phyloP scores from a whole-genome alignment of 2,113 vertebrate species.

The Lethenteron reissneri region DNA sequence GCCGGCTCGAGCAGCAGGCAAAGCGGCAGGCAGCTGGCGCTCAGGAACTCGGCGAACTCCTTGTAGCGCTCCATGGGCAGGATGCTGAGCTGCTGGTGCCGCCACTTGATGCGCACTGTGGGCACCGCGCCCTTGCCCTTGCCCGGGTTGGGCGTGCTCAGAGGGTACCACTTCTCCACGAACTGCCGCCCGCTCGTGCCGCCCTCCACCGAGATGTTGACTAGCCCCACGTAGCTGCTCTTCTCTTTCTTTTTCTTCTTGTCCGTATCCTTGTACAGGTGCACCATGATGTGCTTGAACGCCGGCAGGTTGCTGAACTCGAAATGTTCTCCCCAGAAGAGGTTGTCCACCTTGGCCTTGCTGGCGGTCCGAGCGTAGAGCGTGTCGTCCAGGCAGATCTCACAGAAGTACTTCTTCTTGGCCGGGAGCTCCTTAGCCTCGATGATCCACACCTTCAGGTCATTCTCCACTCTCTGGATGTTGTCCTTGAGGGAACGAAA shows the following conservation, averaged over 20 bases:
- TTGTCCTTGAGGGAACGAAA: conserved; percentile 46
- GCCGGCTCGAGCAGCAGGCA: conserved; percentile 84
- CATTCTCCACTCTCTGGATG: conserved; percentile 53
- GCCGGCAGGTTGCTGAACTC: conserved; percentile 54
- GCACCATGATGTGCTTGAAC: conserved; percentile 57
- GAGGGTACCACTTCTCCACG: conserved; percentile 86
- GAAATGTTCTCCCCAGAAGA: conserved; percentile 96
- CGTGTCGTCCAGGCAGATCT: conserved; percentile 84
- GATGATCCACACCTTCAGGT: conserved; percentile 82
- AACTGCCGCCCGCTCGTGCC: conserved; percentile 62
- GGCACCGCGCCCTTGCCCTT: conserved; percentile 62
- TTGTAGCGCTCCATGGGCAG: conserved; percentile 97
- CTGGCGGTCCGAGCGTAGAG: conserved; percentile 84
- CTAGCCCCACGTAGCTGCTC: conserved; percentile 78
- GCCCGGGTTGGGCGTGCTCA: conserved; percentile 67
- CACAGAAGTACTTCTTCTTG: conserved; percentile 92
- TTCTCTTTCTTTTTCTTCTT: conserved; percentile 96
- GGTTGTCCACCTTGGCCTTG: conserved; percentile 64
- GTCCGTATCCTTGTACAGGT: conserved; percentile 76
- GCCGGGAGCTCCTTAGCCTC: conserved; percentile 83
- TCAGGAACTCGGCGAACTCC: conserved; percentile 88
- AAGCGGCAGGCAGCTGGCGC: conserved; percentile 60
- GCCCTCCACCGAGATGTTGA: conserved; percentile 51
- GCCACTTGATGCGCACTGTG: conserved; percentile 75
- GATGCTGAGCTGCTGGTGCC: conserved; percentile 72